A percentile compares a stretch with the other conserved stretches of the same genome.
Conservation (phyloP, 2,113 vertebrate species). For the Oryzias curvinotus region DNA sequence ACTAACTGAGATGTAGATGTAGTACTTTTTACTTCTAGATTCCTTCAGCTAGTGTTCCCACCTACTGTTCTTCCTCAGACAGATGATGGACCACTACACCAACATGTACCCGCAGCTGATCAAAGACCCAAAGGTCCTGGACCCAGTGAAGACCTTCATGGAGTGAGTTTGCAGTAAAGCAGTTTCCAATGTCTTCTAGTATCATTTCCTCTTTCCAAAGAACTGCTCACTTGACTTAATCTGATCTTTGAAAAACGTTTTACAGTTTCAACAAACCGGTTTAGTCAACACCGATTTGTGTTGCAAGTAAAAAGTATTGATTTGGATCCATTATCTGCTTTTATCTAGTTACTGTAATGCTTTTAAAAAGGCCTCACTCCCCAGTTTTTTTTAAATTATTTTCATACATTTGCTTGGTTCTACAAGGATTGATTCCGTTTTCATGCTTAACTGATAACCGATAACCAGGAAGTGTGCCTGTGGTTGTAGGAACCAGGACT, state of each 20-base stretch:
- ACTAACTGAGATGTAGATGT: too few relatives aligned
- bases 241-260: too few relatives aligned
- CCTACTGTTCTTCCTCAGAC: slow-evolving; percentile 65
- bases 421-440: not conserved
- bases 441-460: not conserved
- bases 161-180: slow-evolving; percentile 63
- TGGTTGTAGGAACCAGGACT: slow-evolving; percentile 80
- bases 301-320: too few relatives aligned
- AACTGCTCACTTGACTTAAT: too few relatives aligned
- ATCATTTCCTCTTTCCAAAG: too few relatives aligned
- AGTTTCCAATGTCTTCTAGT: slow-evolving; percentile 8
- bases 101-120: slow-evolving; percentile 91
- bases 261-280: too few relatives aligned
- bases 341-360: too few relatives aligned
- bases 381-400: too few relatives aligned
- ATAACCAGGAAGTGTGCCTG: slow-evolving; percentile 1
- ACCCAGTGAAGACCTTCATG: slow-evolving; percentile 81
- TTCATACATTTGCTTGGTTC: too few relatives aligned
- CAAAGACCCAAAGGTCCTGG: slow-evolving; percentile 57
- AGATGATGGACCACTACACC: slow-evolving; percentile 85
- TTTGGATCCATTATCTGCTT: too few relatives aligned
- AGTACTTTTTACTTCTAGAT: not conserved
- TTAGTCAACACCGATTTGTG: too few relatives aligned
- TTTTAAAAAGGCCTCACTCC: too few relatives aligned
- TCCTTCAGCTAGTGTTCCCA: not conserved